Evolutionary conservation across 2,888 invertebrate species (phyloP).

Genomic region (Eilema caniola): DNA sequence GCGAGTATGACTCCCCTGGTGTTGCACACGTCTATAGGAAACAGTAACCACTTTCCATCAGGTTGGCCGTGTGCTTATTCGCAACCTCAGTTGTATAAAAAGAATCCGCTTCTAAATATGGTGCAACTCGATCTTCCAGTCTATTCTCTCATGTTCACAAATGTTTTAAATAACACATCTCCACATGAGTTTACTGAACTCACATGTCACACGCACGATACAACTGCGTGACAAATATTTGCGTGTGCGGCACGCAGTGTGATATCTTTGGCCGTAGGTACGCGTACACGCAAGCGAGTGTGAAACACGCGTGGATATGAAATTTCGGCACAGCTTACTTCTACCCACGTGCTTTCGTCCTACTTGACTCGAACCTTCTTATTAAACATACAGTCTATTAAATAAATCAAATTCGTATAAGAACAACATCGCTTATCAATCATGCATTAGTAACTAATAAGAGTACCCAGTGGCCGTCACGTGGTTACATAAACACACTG

Average conservation of each 20-base stretch:
- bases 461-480: not conserved
- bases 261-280: too few species aligned
- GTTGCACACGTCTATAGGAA: too few species aligned
- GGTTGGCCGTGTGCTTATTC: too few species aligned
- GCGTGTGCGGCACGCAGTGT: not conserved
- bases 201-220: not conserved
- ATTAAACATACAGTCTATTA: not conserved
- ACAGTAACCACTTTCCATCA: too few species aligned
- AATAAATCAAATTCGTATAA: not conserved
- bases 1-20: too few species aligned
- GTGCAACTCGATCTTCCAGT: too few species aligned
- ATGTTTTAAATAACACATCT: not conserved
- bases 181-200: not conserved
- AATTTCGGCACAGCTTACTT: not conserved
- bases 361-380: not conserved
- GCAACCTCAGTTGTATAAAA: too few species aligned
- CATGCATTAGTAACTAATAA: not conserved
- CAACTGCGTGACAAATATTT: not conserved
- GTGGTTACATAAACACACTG: not conserved
- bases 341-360: not conserved
- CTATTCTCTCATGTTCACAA: too few species aligned
- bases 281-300: too few species aligned
- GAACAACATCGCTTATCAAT: not conserved
- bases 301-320: too few species aligned
- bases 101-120: too few species aligned